Base-by-base conservation (phyloP, 30 jellyfish, hydroid and myxozoan genomes). In the Nemopilema nomurai region DNA sequence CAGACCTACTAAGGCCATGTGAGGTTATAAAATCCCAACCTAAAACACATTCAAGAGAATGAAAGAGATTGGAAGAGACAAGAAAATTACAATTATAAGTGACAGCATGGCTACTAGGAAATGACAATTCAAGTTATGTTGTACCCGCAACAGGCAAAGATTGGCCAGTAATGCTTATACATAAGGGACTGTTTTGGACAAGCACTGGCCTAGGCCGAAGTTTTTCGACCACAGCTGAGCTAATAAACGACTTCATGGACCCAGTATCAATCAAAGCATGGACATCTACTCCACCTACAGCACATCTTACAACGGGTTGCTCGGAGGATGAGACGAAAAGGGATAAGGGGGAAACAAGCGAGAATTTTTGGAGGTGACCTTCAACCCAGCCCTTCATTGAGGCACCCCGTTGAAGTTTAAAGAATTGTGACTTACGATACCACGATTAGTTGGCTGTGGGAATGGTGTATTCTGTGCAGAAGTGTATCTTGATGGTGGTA, bases 351-450 rank as follows among this genome's bases (percentile, higher is more conserved):
- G 72, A 63, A n/a, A 63, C 72, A 63, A 63, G 72, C 7, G 72
- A 63, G 18, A 63, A 63, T 63, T 8, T 63, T 18, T 63, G 72
- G 72, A n/a, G 72, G 72, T 63, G 72, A 66, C 71, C 83, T 67
- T 68, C 82, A 65, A 81, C 76, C 90, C 83, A 65, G 74, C 90
- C 77, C 82, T 67, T 51, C 27, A 26, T 64, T 81, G 74, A 57
- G 90, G 90, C 82, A 81, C 76, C 83, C 90, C 90, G 31, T 81
- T 68, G 90, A 81, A 81, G 90, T 81, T 81, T 81, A 67, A 81
- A 81, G 87, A 78, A 78, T 63, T 63, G 72, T 63, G 72, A 63
- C 72, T 63, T 63, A n/a, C 72, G 18, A 24, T 6, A 6, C 8
- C 72, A 63, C 72, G 72, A 63, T 8, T 19, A 63, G 29, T 41